Evolutionary conservation across 2,888 invertebrate genomes (phyloP), one percentile per base, ranked within the genome.

Genomic region (Gisinianus flammeolus): DNA sequence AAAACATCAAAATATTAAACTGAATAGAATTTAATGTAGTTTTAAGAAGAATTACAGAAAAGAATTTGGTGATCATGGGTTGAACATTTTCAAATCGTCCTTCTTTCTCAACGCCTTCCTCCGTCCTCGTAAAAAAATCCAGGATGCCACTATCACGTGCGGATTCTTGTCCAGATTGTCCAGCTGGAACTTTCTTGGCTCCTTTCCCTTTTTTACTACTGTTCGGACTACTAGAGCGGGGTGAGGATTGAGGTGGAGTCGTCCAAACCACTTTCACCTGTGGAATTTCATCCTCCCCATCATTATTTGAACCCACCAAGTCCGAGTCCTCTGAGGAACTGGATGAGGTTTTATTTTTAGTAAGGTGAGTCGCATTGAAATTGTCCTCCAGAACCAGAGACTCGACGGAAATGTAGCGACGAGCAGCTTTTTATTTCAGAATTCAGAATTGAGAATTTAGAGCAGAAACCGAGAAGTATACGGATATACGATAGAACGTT

Each of bases 191-290:
- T n/a, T 31, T 31, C 62, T 24, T 28, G 4, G 10, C 52, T 12
- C 52, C 52, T n/a, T n/a, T n/a, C n/a, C 4, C n/a, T 19, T 54
- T 54, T 19, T 54, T 54, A 19, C 10, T 12, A 24, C 26, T 66
- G 24, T 66, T 66, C 6, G 35, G 5, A 56, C 5, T 56, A 19
- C 5, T 22, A 19, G 19, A 22, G n/a, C n/a, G 56, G 24, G 62
- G 73, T 3, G 75, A 68, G 0, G 52, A 24, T 24, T 19, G 22
- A 6, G 76, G 69, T 26, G 76, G 68, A 26, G 76, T 76, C 12
- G 52, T 76, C 68, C 76, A 76, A 2, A 76, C 76, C 19, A 76
- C 66, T 68, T 76, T 76, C 0, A 76, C 76, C 33, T 76, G 68
- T n/a, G 76, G 76, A 22, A 76, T 68, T 33, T 76, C 76, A 5